These are phyloP conservation scores for Corydoras sp. DNA, from an alignment of 2,113 vertebrate genomes.

Conservation along the genomic window DNA sequence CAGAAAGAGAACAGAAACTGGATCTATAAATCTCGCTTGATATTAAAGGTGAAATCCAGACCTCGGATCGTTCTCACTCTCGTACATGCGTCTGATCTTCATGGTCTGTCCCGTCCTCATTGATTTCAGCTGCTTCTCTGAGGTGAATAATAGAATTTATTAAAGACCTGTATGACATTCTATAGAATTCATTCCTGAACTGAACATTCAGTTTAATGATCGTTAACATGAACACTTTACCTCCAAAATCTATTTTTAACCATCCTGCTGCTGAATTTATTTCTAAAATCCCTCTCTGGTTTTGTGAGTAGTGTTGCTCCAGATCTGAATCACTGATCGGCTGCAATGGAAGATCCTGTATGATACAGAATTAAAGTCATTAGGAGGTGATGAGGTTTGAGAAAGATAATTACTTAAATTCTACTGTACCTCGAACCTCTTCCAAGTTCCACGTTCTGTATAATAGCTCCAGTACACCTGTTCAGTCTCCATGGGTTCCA, in stretches of 20 bases:
- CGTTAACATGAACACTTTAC: conserved; percentile 7
- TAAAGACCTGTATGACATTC: no score
- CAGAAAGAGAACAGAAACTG: conserved; percentile 2
- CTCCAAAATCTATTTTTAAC: conserved; percentile 42
- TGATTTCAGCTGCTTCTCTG: no score
- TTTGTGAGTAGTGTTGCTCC: conserved; percentile 19
- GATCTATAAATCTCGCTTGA: background rate
- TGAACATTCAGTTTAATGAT: background rate
- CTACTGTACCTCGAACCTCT: conserved; percentile 77
- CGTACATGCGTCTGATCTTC: no score
- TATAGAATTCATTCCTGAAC: background rate
- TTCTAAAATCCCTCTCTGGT: background rate
- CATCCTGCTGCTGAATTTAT: fast-evolving
- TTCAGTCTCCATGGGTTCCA: conserved; percentile 76
- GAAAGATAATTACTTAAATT: background rate
- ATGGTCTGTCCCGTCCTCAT: no score
- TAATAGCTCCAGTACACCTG: conserved; percentile 78
- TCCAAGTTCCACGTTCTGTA: conserved; percentile 81
- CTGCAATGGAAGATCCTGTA: conserved; percentile 39
- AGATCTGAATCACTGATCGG: conserved; percentile 27
- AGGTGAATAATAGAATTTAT: no score
- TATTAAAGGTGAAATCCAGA: background rate
- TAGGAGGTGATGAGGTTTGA: background rate
- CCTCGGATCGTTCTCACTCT: no score
- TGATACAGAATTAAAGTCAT: background rate